Evolutionary conservation across 2,113 vertebrate species (phyloP).

Genomic region (Daubentonia madagascariensis): DNA sequence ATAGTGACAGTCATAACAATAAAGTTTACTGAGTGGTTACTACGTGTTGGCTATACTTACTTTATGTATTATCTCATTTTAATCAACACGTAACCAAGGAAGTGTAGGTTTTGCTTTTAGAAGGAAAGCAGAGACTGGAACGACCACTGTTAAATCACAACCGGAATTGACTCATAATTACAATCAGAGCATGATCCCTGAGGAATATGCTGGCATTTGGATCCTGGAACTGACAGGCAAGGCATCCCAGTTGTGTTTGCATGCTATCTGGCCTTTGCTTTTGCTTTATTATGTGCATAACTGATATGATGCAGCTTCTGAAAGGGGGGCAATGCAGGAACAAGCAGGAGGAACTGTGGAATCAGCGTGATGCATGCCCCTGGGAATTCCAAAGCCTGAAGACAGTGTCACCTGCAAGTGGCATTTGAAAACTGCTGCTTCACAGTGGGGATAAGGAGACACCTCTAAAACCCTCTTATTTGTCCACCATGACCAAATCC

Average conservation of each 20-base stretch:
- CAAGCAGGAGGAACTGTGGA: neutral
- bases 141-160: accelerated
- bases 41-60: neutral
- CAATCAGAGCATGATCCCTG: accelerated
- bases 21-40: neutral
- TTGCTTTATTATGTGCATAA: accelerated
- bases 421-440: neutral
- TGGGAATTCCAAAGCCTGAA: neutral
- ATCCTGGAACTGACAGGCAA: neutral
- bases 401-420: neutral
- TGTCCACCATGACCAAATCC: neutral
- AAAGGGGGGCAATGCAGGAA: accelerated
- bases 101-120: neutral
- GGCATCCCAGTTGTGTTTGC: accelerated
- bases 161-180: neutral
- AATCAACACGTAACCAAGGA: neutral
- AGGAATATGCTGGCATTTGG: neutral
- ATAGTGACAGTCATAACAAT: neutral
- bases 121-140: neutral
- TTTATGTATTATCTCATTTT: neutral
- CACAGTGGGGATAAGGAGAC: neutral
- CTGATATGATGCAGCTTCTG: neutral
- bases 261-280: neutral
- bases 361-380: too few species aligned
- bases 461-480: neutral